These are phyloP conservation scores for Chymomyza procnemis DNA, from an alignment of 2,888 invertebrate genomes.

Conservation along the genomic window DNA sequence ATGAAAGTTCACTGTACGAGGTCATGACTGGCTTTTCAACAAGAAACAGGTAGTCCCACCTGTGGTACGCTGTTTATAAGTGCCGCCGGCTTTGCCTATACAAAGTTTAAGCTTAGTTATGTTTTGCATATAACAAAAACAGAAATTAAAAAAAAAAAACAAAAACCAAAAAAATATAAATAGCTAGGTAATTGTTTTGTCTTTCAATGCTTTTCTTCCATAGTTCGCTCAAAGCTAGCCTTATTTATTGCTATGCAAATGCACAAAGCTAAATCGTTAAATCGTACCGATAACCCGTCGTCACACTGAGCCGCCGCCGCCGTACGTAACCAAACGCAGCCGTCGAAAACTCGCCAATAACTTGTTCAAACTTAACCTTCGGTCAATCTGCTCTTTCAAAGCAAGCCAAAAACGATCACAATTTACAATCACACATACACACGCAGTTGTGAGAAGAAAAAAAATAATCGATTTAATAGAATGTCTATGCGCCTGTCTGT, in stretches of 20 bases:
- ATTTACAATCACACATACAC: neutral
- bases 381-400: neutral
- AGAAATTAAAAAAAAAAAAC: neutral
- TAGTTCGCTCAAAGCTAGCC: neutral
- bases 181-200: neutral
- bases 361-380: neutral
- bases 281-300: neutral
- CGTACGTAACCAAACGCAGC: neutral
- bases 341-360: neutral
- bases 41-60: neutral
- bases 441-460: too few relatives aligned
- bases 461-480: neutral
- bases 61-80: neutral
- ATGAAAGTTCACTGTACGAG: neutral
- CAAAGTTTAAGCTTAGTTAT: neutral
- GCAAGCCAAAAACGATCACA: neutral
- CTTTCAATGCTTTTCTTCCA: neutral
- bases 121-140: too few relatives aligned
- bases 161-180: too few relatives aligned
- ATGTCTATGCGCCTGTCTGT: neutral
- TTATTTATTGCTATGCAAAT: neutral
- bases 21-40: neutral
- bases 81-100: neutral
- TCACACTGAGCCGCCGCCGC: neutral
- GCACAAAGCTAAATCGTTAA: neutral